Conservation (phyloP, 37 sponge, comb jelly and placozoan species). For the Aphrocallistes beatrix region DNA sequence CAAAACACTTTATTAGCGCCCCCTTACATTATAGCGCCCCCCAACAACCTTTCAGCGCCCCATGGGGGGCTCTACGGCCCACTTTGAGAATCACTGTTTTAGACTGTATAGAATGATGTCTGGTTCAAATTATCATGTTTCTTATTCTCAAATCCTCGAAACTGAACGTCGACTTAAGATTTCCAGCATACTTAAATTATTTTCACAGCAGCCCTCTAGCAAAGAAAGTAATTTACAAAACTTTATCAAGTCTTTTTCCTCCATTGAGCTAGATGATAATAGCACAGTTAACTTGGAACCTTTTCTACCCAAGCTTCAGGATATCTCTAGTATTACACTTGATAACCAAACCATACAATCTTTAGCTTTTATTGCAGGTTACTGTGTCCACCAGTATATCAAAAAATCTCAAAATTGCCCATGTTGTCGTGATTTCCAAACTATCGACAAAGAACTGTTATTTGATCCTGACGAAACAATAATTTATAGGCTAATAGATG, state of each 20-base stretch:
- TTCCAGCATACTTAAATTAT: too few species aligned
- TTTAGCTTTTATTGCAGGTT: not conserved
- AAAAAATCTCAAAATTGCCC: not conserved
- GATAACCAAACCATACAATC: not conserved
- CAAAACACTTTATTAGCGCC: too few species aligned
- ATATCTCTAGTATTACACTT: not conserved
- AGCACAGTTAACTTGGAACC: not conserved
- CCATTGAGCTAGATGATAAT: not conserved
- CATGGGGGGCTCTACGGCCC: too few species aligned
- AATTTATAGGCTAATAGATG: not conserved
- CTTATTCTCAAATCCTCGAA: too few species aligned
- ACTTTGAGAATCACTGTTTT: too few species aligned
- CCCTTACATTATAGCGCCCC: too few species aligned
- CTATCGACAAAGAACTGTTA: not conserved
- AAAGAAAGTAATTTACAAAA: not conserved
- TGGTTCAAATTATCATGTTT: too few species aligned
- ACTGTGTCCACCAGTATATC: not conserved
- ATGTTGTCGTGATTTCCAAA: not conserved
- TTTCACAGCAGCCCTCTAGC: not conserved
- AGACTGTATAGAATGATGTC: too few species aligned
- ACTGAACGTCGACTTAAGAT: too few species aligned
- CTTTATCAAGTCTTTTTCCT: not conserved
- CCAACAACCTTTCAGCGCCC: too few species aligned
- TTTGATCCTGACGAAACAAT: not conserved
- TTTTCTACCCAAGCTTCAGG: not conserved